These are phyloP conservation scores for Morone saxatilis DNA, from an alignment of 2,113 vertebrate species.

Conservation along the genomic window DNA sequence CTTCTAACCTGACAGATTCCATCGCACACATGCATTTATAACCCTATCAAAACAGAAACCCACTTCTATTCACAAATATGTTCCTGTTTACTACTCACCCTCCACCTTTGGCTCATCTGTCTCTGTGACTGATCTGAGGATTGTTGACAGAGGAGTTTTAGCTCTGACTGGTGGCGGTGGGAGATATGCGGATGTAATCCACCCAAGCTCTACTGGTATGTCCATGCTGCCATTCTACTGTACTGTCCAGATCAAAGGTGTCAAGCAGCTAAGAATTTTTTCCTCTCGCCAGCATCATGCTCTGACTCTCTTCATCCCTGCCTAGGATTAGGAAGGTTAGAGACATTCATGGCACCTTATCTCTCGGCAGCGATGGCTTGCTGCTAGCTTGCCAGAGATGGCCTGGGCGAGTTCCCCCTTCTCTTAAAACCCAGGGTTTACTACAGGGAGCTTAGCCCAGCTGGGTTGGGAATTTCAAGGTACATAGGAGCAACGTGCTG, in stretches of 20 bases:
- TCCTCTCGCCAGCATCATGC: constrained; percentile 65
- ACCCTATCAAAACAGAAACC: constrained; percentile 45
- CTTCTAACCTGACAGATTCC: constrained; percentile 55
- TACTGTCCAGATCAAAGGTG: constrained; percentile 78
- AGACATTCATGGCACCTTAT: constrained; percentile 79
- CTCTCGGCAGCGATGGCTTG: constrained; percentile 73
- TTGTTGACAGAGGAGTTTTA: constrained; percentile 80
- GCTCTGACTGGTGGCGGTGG: constrained; percentile 62
- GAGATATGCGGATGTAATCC: constrained; percentile 82
- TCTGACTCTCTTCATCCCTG: constrained; percentile 70
- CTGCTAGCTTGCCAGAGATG: constrained; percentile 61
- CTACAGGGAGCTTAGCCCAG: constrained; percentile 67
- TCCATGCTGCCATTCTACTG: constrained; percentile 59
- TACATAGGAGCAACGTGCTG: constrained; percentile 57
- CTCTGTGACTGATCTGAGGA: constrained; percentile 62
- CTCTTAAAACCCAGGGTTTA: constrained; percentile 74
- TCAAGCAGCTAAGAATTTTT: constrained; percentile 69
- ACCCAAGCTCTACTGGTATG: constrained; percentile 68
- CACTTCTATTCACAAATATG: constrained; percentile 51
- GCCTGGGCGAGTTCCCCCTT: constrained; percentile 37
- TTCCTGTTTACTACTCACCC: constrained; percentile 51
- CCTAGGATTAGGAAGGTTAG: constrained; percentile 80
- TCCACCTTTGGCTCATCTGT: constrained; percentile 61
- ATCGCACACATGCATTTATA: constrained; percentile 47
- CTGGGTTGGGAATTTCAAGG: constrained; percentile 68